Evolutionary conservation across 2,113 vertebrate species (phyloP).

Genomic region (Cephalopholis sonnerati): DNA sequence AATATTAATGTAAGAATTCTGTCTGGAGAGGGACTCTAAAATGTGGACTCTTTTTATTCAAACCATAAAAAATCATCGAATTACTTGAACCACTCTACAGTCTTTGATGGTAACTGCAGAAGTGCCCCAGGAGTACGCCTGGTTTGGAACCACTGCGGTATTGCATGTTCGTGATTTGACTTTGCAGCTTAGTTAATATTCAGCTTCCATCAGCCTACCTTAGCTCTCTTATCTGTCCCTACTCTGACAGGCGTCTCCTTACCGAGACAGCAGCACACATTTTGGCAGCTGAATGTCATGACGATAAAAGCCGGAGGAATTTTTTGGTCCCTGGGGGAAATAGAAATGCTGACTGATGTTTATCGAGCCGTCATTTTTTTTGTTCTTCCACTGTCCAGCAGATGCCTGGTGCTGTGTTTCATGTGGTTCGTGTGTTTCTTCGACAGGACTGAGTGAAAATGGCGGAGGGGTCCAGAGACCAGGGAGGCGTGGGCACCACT

Average conservation of each 20-base stretch:
- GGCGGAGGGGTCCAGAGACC: constrained; percentile 90
- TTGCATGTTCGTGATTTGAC: constrained; percentile 11
- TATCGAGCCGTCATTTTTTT: constrained; percentile 50
- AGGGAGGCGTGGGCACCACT: constrained; percentile 78
- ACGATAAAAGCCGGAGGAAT: constrained; percentile 41
- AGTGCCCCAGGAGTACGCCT: not conserved
- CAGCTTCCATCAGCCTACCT: constrained; percentile 49
- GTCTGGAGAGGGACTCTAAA: no score
- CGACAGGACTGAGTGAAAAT: constrained; percentile 80
- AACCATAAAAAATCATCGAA: no score
- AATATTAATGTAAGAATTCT: no score
- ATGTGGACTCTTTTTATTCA: no score
- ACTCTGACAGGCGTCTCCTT: constrained; percentile 45
- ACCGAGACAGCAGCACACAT: constrained; percentile 27
- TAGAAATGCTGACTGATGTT: constrained; percentile 47
- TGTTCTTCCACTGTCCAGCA: not conserved
- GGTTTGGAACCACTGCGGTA: not conserved
- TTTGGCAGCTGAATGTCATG: constrained; percentile 62
- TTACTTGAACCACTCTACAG: not conserved
- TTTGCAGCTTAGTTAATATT: constrained; percentile 56
- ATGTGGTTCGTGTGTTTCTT: constrained; percentile 27
- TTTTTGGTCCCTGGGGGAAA: constrained; percentile 13
- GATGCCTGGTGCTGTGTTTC: not conserved
- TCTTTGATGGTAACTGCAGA: not conserved
- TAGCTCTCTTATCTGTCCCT: constrained; percentile 49